Conservation (phyloP, 1,140 invertebrate genomes). For the Drosophila paulistorum region DNA sequence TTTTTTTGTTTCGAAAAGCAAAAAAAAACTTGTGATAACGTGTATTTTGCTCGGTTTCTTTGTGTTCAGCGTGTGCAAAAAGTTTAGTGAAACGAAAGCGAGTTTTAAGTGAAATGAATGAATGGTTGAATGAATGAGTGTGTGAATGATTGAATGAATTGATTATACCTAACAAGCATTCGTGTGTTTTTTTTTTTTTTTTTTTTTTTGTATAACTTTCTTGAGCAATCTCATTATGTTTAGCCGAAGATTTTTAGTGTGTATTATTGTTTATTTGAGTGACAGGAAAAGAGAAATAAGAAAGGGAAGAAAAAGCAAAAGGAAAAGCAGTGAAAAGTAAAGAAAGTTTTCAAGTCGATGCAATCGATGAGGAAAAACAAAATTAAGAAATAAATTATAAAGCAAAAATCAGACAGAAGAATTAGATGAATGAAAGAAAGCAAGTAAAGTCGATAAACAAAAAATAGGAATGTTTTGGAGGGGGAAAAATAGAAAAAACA, state of each 20-base stretch:
- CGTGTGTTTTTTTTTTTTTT: neutral
- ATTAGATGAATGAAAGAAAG: slow-evolving; percentile 19
- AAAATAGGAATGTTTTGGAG: neutral
- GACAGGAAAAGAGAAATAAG: neutral
- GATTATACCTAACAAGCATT: slow-evolving; percentile 9
- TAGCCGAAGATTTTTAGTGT: slow-evolving; percentile 32
- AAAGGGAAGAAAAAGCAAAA: neutral
- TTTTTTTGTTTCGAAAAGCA: slow-evolving; percentile 28
- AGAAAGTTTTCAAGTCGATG: slow-evolving; percentile 29
- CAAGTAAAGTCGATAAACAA: neutral
- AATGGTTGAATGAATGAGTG: slow-evolving; percentile 24
- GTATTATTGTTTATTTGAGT: slow-evolving; percentile 33
- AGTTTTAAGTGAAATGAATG: neutral
- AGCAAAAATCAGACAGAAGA: slow-evolving; percentile 6
- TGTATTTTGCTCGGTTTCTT: slow-evolving; percentile 44
- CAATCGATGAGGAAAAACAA: slow-evolving; percentile 36
- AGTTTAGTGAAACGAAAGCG: neutral
- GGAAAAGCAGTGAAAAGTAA: neutral
- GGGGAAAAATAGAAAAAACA: neutral
- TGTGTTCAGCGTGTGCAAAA: slow-evolving; percentile 32
- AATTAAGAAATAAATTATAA: slow-evolving; percentile 7
- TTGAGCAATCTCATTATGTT: slow-evolving; percentile 74
- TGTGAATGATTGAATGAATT: slow-evolving; percentile 31
- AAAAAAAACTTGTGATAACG: slow-evolving; percentile 54
- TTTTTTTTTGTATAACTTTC: slow-evolving; percentile 16